phyloP scores from a whole-genome alignment of 2,797 vertebrate species.

The Anguilla obscura region DNA sequence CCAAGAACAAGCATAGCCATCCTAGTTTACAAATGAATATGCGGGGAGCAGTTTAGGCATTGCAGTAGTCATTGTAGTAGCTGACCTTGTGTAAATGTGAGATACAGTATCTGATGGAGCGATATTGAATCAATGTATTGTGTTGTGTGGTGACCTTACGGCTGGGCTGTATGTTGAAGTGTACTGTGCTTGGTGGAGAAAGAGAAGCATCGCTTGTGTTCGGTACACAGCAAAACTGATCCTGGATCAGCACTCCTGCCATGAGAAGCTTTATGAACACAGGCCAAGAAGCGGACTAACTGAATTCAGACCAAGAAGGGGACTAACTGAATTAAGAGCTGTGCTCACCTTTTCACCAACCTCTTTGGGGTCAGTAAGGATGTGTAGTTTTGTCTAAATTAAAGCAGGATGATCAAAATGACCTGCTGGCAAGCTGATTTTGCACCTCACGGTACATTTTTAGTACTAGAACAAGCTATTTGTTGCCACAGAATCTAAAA shows the following conservation, averaged over 20 bases:
- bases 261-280: background rate
- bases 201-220: background rate
- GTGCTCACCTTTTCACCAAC: background rate
- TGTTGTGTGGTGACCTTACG: background rate
- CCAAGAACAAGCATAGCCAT: background rate
- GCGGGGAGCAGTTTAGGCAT: background rate
- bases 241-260: background rate
- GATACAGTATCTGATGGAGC: background rate
- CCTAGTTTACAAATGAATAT: background rate
- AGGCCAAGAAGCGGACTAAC: background rate
- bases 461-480: background rate
- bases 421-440: background rate
- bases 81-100: background rate
- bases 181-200: background rate
- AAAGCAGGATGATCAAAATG: background rate
- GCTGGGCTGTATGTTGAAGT: background rate
- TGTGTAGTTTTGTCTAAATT: background rate
- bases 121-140: background rate
- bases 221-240: background rate
- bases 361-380: background rate
- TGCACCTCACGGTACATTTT: background rate
- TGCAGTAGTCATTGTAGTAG: background rate
- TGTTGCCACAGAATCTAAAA: background rate
- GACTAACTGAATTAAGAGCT: background rate
- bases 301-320: background rate